Base-by-base conservation (phyloP, 2,797 vertebrate genomes). In the Salmo trutta region DNA sequence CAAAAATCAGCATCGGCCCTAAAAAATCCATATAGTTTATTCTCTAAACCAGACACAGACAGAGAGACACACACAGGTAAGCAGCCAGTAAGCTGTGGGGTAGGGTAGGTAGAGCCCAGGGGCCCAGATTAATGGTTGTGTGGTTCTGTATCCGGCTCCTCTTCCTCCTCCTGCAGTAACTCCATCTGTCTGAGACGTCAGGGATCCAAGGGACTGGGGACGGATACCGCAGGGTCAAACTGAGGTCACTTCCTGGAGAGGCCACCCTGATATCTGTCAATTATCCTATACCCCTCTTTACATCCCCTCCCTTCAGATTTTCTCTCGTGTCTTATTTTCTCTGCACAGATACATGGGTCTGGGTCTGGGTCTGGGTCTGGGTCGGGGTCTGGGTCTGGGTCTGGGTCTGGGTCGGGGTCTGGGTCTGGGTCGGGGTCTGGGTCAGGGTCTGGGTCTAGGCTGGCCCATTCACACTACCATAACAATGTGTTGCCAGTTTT, bases 201-300 rank as follows among this genome's bases (percentile, higher is more conserved):
- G 24, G 21, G 27, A 71, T 92, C 79, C 81, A 31, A 80, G 82
- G 79, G 41, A 84, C 51, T 36, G 41, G 47, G 79, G 87, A 85
- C 0, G 3, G 75, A 56, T 79, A 51, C 76, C 62, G 73, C 71
- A 83, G 89, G 90, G 91, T 72, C 89, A 91, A 41, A 71, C 73
- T n/a, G 74, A 83, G 91, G 90, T 83, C 89, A 91, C 87, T 91
- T 93, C 91, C 91, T 90, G 81, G 77, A 82, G 84, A 83, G 79
- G 81, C 90, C 86, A 82, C 85, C 83, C 77, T 4, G 14, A 79
- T 81, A 73, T 74, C 80, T 83, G 74, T 76, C 74, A 41, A 71
- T 59, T 7, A 81, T 56, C 74, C 41, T 47, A 47, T 47, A 47
- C 41, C 41, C 10, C 71, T 36, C 79, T 80, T 67, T 73, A 21